Percentiles rank a stretch among this genome's conserved stretches.
Evolutionary conservation across 2,797 vertebrate genomes (phyloP).

Genomic region (Dromococcyx pavoninus): DNA sequence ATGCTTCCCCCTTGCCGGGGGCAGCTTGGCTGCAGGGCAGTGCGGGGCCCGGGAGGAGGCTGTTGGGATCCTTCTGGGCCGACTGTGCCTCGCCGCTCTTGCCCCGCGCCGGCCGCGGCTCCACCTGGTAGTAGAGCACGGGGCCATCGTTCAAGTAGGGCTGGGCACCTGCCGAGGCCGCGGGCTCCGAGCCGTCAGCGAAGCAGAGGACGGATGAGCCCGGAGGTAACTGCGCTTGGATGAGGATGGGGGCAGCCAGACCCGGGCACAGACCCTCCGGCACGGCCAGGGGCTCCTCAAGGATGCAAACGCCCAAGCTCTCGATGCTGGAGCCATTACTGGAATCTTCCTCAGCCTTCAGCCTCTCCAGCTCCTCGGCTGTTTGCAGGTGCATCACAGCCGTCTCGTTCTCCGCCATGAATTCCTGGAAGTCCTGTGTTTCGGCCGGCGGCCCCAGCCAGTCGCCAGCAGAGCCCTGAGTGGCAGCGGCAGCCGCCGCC

Average conservation of each 20-base stretch:
- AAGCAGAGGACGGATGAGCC: slow-evolving; percentile 89
- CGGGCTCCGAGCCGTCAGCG: slow-evolving; percentile 74
- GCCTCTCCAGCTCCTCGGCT: slow-evolving; percentile 91
- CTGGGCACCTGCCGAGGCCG: slow-evolving; percentile 50
- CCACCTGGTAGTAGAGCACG: slow-evolving; percentile 73
- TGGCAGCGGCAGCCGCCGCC: background rate
- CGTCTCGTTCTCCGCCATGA: slow-evolving; percentile 83
- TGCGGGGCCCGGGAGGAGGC: too few species aligned
- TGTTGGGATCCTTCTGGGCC: slow-evolving; percentile 53
- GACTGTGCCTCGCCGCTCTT: background rate
- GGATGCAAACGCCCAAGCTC: slow-evolving; percentile 82
- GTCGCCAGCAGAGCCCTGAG: slow-evolving; percentile 9
- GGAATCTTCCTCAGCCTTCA: slow-evolving; percentile 84
- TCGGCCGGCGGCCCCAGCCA: slow-evolving; percentile 75
- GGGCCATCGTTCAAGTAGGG: slow-evolving; percentile 71
- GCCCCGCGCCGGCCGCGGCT: slow-evolving; percentile 61
- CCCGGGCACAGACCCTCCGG: slow-evolving; percentile 71
- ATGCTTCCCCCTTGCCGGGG: slow-evolving; percentile 18
- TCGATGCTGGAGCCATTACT: slow-evolving; percentile 71
- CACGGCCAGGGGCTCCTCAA: slow-evolving; percentile 78
- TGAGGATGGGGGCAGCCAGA: slow-evolving; percentile 79
- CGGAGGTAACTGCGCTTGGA: slow-evolving; percentile 87
- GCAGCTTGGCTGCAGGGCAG: background rate
- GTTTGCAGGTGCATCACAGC: slow-evolving; percentile 95
- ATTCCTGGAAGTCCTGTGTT: slow-evolving; percentile 83